Evolutionary conservation across 92 coral and sea anemone species (phyloP).

Genomic region (Zoanthus sansibaricus): DNA sequence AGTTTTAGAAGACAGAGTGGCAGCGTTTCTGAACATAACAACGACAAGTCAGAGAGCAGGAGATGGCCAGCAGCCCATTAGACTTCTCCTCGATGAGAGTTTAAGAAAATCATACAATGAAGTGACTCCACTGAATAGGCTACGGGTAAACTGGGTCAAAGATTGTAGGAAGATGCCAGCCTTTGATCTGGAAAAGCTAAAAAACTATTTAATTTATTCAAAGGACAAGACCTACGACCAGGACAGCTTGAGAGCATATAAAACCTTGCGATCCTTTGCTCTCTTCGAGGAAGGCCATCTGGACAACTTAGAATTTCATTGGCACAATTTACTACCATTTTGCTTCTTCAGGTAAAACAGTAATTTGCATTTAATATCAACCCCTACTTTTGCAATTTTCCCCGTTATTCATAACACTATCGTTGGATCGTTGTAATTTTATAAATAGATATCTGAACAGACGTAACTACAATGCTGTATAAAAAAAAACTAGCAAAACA

Average conservation of each 20-base stretch:
- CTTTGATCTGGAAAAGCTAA: slow-evolving; percentile 10
- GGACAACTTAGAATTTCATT: slow-evolving; percentile 32
- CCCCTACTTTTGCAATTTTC: too few relatives aligned
- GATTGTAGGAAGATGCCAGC: slow-evolving; percentile 27
- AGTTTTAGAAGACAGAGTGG: slow-evolving; percentile 40
- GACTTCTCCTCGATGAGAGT: slow-evolving; percentile 20
- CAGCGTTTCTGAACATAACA: slow-evolving; percentile 21
- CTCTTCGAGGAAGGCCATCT: slow-evolving; percentile 47
- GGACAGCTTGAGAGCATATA: slow-evolving; percentile 41
- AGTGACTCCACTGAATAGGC: slow-evolving; percentile 16
- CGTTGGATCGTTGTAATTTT: too few relatives aligned
- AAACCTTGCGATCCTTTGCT: slow-evolving; percentile 10
- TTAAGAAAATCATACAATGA: slow-evolving; percentile 5
- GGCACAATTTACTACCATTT: background rate
- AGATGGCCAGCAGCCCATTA: slow-evolving; percentile 20
- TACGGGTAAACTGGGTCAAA: slow-evolving; percentile 22
- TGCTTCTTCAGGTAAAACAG: slow-evolving; percentile 13
- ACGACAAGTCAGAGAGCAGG: slow-evolving; percentile 13
- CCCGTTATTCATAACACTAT: too few relatives aligned
- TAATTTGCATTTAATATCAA: background rate
- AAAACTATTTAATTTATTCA: slow-evolving; percentile 36
- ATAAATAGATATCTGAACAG: too few relatives aligned
- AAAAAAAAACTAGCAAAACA: too few relatives aligned
- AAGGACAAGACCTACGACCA: slow-evolving; percentile 43
- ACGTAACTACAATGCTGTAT: too few relatives aligned